Conservation (phyloP, 2,797 vertebrate species). For the Cygnus olor region DNA sequence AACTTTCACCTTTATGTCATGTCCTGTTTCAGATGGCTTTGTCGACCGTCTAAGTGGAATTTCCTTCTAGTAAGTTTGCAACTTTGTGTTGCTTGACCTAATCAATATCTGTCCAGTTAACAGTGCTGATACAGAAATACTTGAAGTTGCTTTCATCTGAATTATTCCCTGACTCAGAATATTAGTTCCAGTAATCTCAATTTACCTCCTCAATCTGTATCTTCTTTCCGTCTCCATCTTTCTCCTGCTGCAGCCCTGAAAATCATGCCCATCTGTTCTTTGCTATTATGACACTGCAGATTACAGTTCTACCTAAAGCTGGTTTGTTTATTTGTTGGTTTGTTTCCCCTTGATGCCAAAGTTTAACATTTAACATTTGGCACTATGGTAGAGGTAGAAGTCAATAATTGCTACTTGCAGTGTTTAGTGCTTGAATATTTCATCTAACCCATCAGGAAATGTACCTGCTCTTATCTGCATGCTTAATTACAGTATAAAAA, state of each 20-base stretch:
- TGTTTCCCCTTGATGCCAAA: neutral
- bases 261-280: neutral
- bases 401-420: neutral
- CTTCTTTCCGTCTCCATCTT: neutral
- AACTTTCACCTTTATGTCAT: neutral
- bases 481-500: neutral
- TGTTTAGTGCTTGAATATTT: neutral
- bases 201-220: neutral
- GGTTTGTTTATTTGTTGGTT: neutral
- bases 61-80: neutral
- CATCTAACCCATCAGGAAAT: neutral
- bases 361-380: neutral
- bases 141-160: neutral
- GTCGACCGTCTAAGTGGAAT: neutral
- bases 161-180: neutral
- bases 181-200: neutral
- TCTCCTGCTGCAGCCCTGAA: neutral
- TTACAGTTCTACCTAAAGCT: neutral
- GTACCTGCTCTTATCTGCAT: neutral
- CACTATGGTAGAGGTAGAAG: neutral
- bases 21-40: neutral
- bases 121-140: neutral
- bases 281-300: neutral
- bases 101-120: neutral
- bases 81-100: neutral